phyloP scores from a whole-genome alignment of 2,888 invertebrate genomes.

The Aporophyla lueneburgensis region DNA sequence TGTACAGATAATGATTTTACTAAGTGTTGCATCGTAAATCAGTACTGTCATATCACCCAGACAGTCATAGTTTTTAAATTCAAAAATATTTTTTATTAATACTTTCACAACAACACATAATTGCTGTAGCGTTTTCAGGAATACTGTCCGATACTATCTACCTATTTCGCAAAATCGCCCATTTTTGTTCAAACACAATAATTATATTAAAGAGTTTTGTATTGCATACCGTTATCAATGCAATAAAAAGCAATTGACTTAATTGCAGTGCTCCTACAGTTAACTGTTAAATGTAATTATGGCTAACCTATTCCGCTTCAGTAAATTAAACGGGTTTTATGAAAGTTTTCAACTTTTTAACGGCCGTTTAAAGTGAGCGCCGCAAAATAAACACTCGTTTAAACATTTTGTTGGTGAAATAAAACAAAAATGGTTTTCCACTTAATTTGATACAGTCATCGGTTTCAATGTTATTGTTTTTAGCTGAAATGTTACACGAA shows the following conservation, averaged over 20 bases:
- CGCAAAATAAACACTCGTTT: conserved; percentile 31
- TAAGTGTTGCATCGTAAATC: neutral
- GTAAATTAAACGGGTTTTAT: conserved; percentile 61
- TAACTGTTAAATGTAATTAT: conserved; percentile 66
- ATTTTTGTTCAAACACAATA: conserved; percentile 59
- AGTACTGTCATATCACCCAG: neutral
- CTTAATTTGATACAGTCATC: conserved; percentile 36
- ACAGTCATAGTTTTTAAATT: neutral
- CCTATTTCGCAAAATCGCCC: conserved; percentile 31
- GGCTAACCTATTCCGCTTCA: conserved; percentile 45
- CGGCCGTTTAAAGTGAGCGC: conserved; percentile 38
- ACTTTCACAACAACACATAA: conserved; percentile 9
- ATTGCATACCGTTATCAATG: conserved; percentile 68
- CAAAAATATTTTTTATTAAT: neutral
- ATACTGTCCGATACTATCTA: conserved; percentile 8
- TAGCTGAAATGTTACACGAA: conserved; percentile 18
- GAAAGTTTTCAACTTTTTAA: conserved; percentile 54
- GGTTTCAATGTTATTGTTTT: conserved; percentile 30
- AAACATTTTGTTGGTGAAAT: conserved; percentile 27
- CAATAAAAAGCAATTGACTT: conserved; percentile 68
- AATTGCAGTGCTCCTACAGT: conserved; percentile 62
- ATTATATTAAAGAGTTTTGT: conserved; percentile 63
- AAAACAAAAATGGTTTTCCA: conserved; percentile 34
- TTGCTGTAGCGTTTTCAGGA: conserved; percentile 18
- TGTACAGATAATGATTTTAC: neutral